Conservation (phyloP, 2,797 vertebrate genomes). For the Thunnus albacares region DNA sequence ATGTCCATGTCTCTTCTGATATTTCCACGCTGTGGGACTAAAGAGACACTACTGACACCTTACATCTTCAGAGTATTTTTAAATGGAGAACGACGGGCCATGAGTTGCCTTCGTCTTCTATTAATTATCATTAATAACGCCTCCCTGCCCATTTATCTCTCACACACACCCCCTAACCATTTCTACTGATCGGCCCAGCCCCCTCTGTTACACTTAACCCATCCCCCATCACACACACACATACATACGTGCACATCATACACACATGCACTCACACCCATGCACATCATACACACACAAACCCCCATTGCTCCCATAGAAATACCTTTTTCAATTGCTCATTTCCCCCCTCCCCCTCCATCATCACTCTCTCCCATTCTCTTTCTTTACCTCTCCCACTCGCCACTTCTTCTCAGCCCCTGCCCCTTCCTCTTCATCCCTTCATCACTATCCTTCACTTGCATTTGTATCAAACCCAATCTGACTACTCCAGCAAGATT, state of each 20-base stretch:
- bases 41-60: conserved; percentile 38
- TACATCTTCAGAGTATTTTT: conserved; percentile 28
- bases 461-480: conserved; percentile 57
- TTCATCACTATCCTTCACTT: conserved; percentile 41
- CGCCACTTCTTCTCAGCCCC: conserved; percentile 20
- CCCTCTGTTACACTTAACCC: conserved; percentile 35
- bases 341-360: conserved; percentile 41
- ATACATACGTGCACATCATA: conserved; percentile 9
- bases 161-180: conserved; percentile 51
- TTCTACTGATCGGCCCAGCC: conserved; percentile 52
- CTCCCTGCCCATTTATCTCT: conserved; percentile 68
- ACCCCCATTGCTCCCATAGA: conserved; percentile 51
- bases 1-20: conserved; percentile 13
- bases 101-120: conserved; percentile 55
- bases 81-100: conserved; percentile 52
- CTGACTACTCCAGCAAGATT: conserved; percentile 59
- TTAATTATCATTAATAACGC: conserved; percentile 73
- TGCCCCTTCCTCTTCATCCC: not conserved
- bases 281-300: conserved; percentile 30
- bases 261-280: conserved; percentile 13
- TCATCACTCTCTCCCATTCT: conserved; percentile 38
- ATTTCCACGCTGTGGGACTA: not conserved
- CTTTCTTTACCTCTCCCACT: conserved; percentile 33
- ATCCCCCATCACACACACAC: conserved; percentile 45
- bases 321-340: conserved; percentile 49